phyloP scores from a whole-genome alignment of 2,888 invertebrate genomes.

The Celastrina argiolus region DNA sequence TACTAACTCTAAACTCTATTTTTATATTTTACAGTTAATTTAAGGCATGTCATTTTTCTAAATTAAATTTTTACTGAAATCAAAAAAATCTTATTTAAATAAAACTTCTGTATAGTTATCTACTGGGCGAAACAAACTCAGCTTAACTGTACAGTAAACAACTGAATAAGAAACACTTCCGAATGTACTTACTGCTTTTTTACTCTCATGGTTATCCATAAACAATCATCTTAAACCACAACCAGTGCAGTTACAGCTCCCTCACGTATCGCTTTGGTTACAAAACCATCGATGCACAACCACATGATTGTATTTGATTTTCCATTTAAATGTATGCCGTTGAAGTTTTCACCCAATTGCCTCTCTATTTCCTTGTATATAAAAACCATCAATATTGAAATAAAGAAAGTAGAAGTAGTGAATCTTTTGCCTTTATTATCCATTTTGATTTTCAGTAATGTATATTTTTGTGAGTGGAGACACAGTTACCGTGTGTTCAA shows the following conservation, averaged over 20 bases:
- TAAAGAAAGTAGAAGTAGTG: too few species aligned
- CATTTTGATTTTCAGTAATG: too few species aligned
- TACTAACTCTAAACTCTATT: too few species aligned
- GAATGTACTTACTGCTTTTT: background rate
- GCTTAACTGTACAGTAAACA: background rate
- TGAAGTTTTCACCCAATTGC: slow-evolving; percentile 16
- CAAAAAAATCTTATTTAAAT: too few species aligned
- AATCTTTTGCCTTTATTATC: too few species aligned
- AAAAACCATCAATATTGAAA: too few species aligned
- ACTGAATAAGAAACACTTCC: background rate
- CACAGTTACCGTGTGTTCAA: too few species aligned
- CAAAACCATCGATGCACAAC: slow-evolving; percentile 55
- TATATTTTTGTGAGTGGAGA: too few species aligned
- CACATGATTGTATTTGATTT: slow-evolving; percentile 48
- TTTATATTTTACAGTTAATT: too few species aligned
- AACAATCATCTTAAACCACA: slow-evolving; percentile 42
- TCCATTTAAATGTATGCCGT: slow-evolving; percentile 21
- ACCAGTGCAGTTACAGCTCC: slow-evolving; percentile 44
- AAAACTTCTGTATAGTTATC: background rate
- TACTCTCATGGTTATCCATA: background rate
- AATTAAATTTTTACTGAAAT: too few species aligned
- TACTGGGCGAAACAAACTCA: background rate
- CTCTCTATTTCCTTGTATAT: background rate
- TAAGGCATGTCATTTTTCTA: too few species aligned
- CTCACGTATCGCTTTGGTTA: slow-evolving; percentile 60